A percentile compares a stretch with the other conserved stretches of the same genome.
Evolutionary conservation across 2,888 invertebrate species (phyloP).

Genomic region (Pachliopta kotzebuea): DNA sequence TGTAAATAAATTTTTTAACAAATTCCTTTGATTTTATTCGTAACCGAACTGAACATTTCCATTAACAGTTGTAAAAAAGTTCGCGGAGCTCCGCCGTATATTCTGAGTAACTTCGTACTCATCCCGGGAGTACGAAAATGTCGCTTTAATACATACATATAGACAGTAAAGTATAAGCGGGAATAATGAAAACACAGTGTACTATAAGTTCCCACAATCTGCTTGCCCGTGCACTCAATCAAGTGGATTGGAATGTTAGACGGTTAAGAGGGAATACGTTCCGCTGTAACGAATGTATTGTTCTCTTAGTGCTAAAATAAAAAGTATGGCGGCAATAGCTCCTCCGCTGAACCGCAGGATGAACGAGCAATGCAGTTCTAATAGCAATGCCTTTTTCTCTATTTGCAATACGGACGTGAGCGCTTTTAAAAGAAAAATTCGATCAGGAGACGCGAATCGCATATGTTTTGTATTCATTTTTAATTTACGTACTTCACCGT

Average conservation of each 20-base stretch:
- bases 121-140: constrained; percentile 43
- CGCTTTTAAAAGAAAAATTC: constrained; percentile 53
- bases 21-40: too few relatives aligned
- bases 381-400: constrained; percentile 61
- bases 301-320: constrained; percentile 65
- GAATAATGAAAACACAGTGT: constrained; percentile 35
- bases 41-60: constrained; percentile 45
- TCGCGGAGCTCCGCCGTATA: constrained; percentile 47
- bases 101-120: constrained; percentile 46
- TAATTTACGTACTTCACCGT: constrained; percentile 26
- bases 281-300: constrained; percentile 70
- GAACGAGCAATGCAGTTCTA: constrained; percentile 69
- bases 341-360: constrained; percentile 59
- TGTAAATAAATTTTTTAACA: not conserved
- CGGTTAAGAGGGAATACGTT: constrained; percentile 50
- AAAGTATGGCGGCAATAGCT: constrained; percentile 58
- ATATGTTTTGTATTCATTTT: constrained; percentile 35
- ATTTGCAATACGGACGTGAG: constrained; percentile 43
- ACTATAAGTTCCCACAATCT: constrained; percentile 39
- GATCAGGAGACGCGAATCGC: constrained; percentile 36
- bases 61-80: constrained; percentile 52
- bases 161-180: constrained; percentile 27
- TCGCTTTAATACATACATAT: constrained; percentile 41
- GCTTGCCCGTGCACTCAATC: constrained; percentile 56
- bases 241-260: constrained; percentile 54